These are phyloP conservation scores for Euplagia quadripunctaria DNA, from an alignment of 2,888 invertebrate genomes.

Conservation along the genomic window DNA sequence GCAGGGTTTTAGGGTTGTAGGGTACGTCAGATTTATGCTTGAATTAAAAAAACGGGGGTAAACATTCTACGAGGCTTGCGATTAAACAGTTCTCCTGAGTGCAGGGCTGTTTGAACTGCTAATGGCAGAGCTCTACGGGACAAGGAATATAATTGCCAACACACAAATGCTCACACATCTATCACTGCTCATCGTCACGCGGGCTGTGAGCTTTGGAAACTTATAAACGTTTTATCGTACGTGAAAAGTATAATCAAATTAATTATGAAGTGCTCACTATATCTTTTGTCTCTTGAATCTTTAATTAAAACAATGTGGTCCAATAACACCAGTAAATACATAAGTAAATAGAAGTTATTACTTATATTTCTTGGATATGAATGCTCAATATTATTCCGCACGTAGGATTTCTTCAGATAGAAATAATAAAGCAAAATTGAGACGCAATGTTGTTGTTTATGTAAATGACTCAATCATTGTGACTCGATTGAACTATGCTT, in stretches of 20 bases:
- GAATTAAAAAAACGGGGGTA: too few species aligned
- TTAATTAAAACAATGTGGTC: too few species aligned
- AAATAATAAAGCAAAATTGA: background rate
- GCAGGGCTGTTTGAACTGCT: background rate
- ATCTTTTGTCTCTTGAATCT: too few species aligned
- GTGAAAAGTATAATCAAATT: too few species aligned
- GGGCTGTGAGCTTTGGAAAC: too few species aligned
- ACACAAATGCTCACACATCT: too few species aligned
- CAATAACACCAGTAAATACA: background rate
- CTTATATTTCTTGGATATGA: background rate
- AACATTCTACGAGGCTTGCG: background rate
- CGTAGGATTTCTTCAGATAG: background rate
- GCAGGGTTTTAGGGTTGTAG: too few species aligned
- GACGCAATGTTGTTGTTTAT: slow-evolving; percentile 1
- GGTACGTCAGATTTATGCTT: too few species aligned
- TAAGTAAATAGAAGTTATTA: background rate
- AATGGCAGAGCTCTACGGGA: background rate
- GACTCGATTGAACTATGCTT: background rate
- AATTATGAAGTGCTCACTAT: too few species aligned
- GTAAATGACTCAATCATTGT: background rate
- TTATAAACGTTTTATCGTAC: too few species aligned
- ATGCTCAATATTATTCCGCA: background rate
- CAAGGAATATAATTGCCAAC: background rate
- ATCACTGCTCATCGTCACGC: too few species aligned
- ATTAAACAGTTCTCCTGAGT: background rate